Evolutionary conservation across 2,888 invertebrate genomes (phyloP).

Genomic region (Xestobium rufovillosum): DNA sequence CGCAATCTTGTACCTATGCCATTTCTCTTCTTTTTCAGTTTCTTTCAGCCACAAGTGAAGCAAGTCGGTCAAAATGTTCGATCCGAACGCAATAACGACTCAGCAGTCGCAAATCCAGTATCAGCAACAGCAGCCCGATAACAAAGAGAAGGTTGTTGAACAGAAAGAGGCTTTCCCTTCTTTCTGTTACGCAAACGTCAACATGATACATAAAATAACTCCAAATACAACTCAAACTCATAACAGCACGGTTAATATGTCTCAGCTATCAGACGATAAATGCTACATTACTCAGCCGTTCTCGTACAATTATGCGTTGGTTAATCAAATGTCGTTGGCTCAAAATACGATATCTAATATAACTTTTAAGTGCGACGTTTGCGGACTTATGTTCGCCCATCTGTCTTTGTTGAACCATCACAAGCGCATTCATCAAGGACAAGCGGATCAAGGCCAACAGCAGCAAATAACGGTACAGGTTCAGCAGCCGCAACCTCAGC

Average conservation of each 20-base stretch:
- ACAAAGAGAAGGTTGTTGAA: constrained; percentile 31
- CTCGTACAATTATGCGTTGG: constrained; percentile 72
- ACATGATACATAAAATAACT: constrained; percentile 59
- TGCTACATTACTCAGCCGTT: constrained; percentile 71
- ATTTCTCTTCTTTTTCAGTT: too few relatives aligned
- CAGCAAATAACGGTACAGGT: constrained; percentile 28
- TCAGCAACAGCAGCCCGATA: constrained; percentile 34
- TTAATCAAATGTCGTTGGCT: constrained; percentile 77
- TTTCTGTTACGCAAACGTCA: constrained; percentile 62
- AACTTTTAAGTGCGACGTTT: constrained; percentile 82
- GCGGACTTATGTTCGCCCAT: constrained; percentile 79
- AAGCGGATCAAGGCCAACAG: constrained; percentile 45
- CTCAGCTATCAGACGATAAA: constrained; percentile 62
- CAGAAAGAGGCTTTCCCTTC: constrained; percentile 54
- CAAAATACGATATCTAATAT: constrained; percentile 73
- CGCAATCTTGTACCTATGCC: too few relatives aligned
- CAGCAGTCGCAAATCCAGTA: constrained; percentile 42
- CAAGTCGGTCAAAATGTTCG: constrained; percentile 42
- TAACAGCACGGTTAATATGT: constrained; percentile 57
- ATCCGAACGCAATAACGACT: constrained; percentile 43
- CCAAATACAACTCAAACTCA: constrained; percentile 33
- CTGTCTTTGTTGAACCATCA: constrained; percentile 76
- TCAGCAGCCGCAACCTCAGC: constrained; percentile 39
- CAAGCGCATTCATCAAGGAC: constrained; percentile 70
- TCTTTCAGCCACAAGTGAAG: too few relatives aligned